Evolutionary conservation across 1,140 invertebrate genomes (phyloP).

Genomic region (Diploscapter pachys): DNA sequence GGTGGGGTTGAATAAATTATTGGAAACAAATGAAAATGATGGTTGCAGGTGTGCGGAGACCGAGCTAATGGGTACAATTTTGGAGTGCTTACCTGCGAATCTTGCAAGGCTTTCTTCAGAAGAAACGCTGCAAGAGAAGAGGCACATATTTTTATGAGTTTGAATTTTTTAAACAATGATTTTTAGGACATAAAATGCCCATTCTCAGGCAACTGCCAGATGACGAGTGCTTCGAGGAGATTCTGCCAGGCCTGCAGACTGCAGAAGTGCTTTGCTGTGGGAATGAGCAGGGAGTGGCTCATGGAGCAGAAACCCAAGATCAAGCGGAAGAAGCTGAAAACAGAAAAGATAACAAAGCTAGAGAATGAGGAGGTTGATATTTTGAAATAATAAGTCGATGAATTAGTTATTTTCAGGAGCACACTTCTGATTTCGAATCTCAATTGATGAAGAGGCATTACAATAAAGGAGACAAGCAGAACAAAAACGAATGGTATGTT

Average conservation of each 20-base stretch:
- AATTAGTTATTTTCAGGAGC: background rate
- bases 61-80: constrained; percentile 32
- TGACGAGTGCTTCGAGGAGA: constrained; percentile 81
- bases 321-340: constrained; percentile 3
- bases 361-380: background rate
- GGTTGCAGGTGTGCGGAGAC: constrained; percentile 9
- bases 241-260: constrained; percentile 92
- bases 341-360: constrained; percentile 3
- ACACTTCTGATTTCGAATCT: background rate
- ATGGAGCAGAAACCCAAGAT: constrained; percentile 24
- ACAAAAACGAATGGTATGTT: too few relatives aligned
- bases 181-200: constrained; percentile 83
- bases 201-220: constrained; percentile 82
- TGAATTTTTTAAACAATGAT: background rate
- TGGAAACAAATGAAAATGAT: too few relatives aligned
- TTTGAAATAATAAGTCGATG: constrained; percentile 1
- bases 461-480: background rate
- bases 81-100: constrained; percentile 66
- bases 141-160: background rate
- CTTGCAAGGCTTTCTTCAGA: constrained; percentile 93
- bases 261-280: constrained; percentile 75
- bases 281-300: constrained; percentile 32
- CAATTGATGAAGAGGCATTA: background rate
- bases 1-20: too few relatives aligned
- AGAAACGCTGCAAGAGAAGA: constrained; percentile 81